Evolutionary conservation across 2,888 invertebrate species (phyloP), one percentile per base, ranked within the genome.

Genomic region (Chaetogeoica ovagalla): DNA sequence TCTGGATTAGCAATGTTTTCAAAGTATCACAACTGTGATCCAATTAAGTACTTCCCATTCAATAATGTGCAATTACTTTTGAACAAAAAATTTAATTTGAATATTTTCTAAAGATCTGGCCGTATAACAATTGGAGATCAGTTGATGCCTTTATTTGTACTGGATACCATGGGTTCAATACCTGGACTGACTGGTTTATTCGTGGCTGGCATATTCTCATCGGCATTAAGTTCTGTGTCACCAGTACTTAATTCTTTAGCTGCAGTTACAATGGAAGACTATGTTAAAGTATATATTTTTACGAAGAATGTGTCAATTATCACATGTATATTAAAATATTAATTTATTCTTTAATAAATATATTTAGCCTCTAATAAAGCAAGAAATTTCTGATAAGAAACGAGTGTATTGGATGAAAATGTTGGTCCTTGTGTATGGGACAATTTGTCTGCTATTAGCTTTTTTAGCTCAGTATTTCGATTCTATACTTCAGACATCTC

Each of bases 201-300:
- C 85, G 92, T 96, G 0, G 94, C 96, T 7, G 93, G 86, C 84
- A 82, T 83, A 69, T 83, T 83, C n/a, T 82, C 82, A 39, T 81
- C 83, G 23, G 82, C 83, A 15, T 72, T 83, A 23, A 83, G 96
- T 66, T 96, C 96, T 0, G 92, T 97, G 82, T 97, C 96, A 0
- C 95, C 97, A 0, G 92, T 95, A 1, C 90, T 97, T 82, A 97
- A 96, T 85, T 94, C 96, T 1, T 88, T 97, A 69, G 92, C 97
- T 0, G 96, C 97, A 0, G 94, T 97, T 19, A 94, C 95, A 0
- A 87, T 96, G 66, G 93, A 95, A 84, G 97, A 97, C 87, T 95
- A 96, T 83, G 87, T 96, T 5, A 91, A 91, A 87, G 89, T 84
- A 81, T 37, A 30, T 7, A 55, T n/a, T 57, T 60, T 17, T 15